Evolutionary conservation across 2,113 vertebrate species (phyloP).

Genomic region (Chaenocephalus aceratus): DNA sequence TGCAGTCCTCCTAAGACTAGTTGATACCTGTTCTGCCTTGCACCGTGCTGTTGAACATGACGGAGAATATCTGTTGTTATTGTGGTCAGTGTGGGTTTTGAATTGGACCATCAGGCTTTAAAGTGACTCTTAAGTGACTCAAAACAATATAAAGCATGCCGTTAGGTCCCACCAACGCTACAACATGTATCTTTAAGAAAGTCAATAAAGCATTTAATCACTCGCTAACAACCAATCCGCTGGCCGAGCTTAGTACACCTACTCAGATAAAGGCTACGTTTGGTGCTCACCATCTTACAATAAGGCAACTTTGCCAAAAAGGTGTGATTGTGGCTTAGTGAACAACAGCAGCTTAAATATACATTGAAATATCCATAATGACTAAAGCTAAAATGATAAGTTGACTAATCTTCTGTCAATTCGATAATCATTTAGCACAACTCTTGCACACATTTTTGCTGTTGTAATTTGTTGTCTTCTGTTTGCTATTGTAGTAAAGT

Average conservation of each 20-base stretch:
- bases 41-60: conserved; percentile 20
- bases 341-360: no score
- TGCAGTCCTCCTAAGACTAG: neutral
- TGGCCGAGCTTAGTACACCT: neutral
- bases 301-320: no score
- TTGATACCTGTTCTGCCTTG: conserved; percentile 11
- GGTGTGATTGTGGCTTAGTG: neutral
- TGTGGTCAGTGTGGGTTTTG: conserved; percentile 6
- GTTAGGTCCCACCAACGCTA: conserved; percentile 7
- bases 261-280: no score
- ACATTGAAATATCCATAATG: neutral
- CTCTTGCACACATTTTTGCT: no score
- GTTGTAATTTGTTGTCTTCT: no score
- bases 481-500: no score
- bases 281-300: no score
- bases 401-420: neutral
- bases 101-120: neutral
- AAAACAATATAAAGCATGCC: conserved; percentile 7
- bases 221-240: neutral
- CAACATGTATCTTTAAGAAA: conserved; percentile 22
- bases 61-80: conserved; percentile 1
- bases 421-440: neutral
- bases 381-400: neutral
- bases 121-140: neutral
- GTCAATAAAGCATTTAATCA: conserved; percentile 19